A percentile compares a stretch with the other conserved stretches of the same genome.
These are phyloP conservation scores for Bedellia somnulentella DNA, from an alignment of 2,888 invertebrate species.

Conservation along the genomic window DNA sequence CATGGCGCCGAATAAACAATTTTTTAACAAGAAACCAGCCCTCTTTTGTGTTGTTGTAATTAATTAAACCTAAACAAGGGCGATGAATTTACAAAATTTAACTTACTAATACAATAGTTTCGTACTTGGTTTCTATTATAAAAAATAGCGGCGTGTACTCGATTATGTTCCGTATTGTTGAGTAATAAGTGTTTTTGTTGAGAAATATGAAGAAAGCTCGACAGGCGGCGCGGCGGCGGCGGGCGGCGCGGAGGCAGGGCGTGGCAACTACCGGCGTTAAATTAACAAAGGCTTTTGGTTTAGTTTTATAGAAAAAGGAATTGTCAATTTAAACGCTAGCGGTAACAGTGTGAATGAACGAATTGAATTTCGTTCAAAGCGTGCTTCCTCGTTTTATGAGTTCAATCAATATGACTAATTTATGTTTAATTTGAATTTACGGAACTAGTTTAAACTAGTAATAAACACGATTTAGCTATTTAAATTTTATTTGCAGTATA, in stretches of 20 bases:
- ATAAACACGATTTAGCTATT: too few relatives aligned
- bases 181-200: slow-evolving; percentile 19
- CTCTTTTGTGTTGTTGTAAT: slow-evolving; percentile 28
- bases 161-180: too few relatives aligned
- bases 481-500: too few relatives aligned
- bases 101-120: slow-evolving; percentile 31
- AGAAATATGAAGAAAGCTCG: slow-evolving; percentile 8
- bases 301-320: background rate
- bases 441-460: too few relatives aligned
- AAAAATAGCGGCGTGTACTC: slow-evolving; percentile 6
- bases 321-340: background rate
- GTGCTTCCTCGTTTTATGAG: slow-evolving; percentile 28
- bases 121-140: background rate
- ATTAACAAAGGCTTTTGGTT: slow-evolving; percentile 7
- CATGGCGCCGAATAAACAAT: slow-evolving; percentile 36
- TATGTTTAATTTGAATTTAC: slow-evolving; percentile 5
- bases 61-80: slow-evolving; percentile 56
- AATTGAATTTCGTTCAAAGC: slow-evolving; percentile 4
- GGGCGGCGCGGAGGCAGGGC: too few relatives aligned
- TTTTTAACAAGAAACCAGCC: slow-evolving; percentile 8
- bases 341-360: slow-evolving; percentile 5
- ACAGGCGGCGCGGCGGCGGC: too few relatives aligned
- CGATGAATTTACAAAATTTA: slow-evolving; percentile 55
- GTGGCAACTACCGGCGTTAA: too few relatives aligned
- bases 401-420: slow-evolving; percentile 20